phyloP scores from a whole-genome alignment of 2,797 vertebrate species.

The Calcarius lapponicus region DNA sequence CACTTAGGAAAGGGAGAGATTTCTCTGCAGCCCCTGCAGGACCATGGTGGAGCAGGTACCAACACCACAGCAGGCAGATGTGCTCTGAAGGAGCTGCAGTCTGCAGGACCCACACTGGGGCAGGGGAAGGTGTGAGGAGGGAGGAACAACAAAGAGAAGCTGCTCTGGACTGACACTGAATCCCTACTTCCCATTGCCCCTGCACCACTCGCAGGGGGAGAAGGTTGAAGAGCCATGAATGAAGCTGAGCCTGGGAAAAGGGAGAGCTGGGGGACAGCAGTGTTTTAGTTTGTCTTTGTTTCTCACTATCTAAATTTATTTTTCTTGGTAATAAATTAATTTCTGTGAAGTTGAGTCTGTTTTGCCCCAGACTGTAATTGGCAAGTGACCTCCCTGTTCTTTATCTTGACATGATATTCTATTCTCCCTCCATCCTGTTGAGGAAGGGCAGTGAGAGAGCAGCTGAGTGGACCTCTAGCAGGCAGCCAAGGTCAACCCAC shows the following conservation, averaged over 20 bases:
- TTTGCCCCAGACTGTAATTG: neutral
- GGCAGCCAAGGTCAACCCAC: neutral
- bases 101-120: neutral
- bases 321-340: neutral
- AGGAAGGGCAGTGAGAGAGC: neutral
- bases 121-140: neutral
- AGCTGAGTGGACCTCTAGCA: neutral
- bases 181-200: accelerated
- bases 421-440: neutral
- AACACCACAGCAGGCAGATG: too few relatives aligned
- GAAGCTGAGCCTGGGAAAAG: neutral
- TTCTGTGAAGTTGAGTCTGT: neutral
- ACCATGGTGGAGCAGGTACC: accelerated
- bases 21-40: neutral
- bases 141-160: neutral
- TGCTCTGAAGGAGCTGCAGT: too few relatives aligned
- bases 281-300: neutral
- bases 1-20: accelerated
- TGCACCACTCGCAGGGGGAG: neutral
- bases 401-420: neutral
- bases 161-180: neutral
- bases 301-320: neutral
- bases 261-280: neutral
- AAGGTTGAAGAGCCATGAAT: neutral
- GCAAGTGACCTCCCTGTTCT: neutral